Percentiles rank a stretch among this genome's conserved stretches.
Conservation (phyloP, 2,888 invertebrate genomes). For the Minunthozetes semirufus region DNA sequence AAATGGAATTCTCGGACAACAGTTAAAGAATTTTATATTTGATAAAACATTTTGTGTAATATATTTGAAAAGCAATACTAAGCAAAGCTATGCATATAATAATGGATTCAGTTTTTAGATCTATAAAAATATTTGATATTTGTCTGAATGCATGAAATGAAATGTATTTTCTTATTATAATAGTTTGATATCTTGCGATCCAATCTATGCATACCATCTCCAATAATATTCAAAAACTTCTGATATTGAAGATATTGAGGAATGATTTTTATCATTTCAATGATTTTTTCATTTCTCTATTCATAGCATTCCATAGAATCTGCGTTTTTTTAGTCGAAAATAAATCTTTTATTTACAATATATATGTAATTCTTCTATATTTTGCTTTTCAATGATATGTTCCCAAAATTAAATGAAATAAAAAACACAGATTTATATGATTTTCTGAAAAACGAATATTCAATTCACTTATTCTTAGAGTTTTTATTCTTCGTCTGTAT, state of each 20-base stretch:
- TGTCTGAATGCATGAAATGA: neutral
- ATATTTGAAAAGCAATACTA: neutral
- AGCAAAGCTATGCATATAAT: neutral
- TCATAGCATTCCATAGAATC: neutral
- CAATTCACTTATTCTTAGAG: neutral
- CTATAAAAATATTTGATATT: neutral
- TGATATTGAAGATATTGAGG: neutral
- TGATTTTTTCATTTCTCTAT: neutral
- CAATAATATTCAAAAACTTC: neutral
- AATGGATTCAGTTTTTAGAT: neutral
- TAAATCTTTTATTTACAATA: neutral
- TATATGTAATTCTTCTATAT: neutral
- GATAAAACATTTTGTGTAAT: neutral
- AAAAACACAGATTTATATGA: neutral
- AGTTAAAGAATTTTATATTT: neutral
- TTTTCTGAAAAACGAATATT: neutral
- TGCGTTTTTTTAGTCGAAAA: neutral
- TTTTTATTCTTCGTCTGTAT: neutral
- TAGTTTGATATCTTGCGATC: neutral
- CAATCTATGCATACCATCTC: neutral
- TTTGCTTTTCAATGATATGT: neutral
- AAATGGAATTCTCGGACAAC: neutral
- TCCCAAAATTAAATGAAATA: neutral
- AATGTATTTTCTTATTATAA: neutral
- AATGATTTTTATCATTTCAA: slow-evolving; percentile 1